Percentiles rank a stretch among this genome's conserved stretches.
Evolutionary conservation across 2,888 invertebrate genomes (phyloP).

Genomic region (Parnassius apollo): DNA sequence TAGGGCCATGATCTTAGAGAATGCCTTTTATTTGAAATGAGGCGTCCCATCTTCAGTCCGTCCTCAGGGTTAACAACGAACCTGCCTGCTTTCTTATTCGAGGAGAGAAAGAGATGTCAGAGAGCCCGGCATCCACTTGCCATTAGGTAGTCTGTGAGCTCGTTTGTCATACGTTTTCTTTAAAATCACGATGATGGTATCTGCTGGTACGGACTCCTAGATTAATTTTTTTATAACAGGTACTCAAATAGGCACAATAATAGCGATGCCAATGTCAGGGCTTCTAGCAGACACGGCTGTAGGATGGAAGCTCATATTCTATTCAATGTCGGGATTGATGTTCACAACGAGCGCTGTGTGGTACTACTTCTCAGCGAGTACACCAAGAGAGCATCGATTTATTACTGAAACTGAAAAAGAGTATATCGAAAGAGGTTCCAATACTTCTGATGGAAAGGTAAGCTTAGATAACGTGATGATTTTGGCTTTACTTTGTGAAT

Average conservation of each 20-base stretch:
- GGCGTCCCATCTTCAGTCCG: too few relatives aligned
- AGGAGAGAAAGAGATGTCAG: too few relatives aligned
- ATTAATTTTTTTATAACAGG: conserved; percentile 60
- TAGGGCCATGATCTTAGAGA: too few relatives aligned
- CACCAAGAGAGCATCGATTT: conserved; percentile 77
- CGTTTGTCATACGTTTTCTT: too few relatives aligned
- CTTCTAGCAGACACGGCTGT: conserved; percentile 75
- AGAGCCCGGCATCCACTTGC: too few relatives aligned
- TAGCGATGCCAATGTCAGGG: conserved; percentile 85
- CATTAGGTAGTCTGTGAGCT: too few relatives aligned
- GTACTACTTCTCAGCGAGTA: conserved; percentile 79
- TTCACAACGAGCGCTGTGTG: conserved; percentile 79
- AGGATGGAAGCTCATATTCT: conserved; percentile 87
- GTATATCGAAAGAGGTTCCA: conserved; percentile 81
- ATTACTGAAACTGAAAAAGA: conserved; percentile 79
- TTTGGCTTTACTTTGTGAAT: too few relatives aligned
- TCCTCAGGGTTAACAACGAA: too few relatives aligned
- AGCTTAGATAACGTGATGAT: not conserved
- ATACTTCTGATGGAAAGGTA: conserved; percentile 37
- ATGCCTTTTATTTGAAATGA: too few relatives aligned
- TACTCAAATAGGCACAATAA: conserved; percentile 84
- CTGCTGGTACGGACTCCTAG: not conserved
- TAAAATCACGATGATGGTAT: not conserved
- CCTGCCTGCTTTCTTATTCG: too few relatives aligned
- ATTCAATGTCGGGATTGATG: conserved; percentile 79